Percentiles rank a stretch among this genome's conserved stretches.
Evolutionary conservation across 2,113 vertebrate genomes (phyloP).

Genomic region (Ochotona princeps): DNA sequence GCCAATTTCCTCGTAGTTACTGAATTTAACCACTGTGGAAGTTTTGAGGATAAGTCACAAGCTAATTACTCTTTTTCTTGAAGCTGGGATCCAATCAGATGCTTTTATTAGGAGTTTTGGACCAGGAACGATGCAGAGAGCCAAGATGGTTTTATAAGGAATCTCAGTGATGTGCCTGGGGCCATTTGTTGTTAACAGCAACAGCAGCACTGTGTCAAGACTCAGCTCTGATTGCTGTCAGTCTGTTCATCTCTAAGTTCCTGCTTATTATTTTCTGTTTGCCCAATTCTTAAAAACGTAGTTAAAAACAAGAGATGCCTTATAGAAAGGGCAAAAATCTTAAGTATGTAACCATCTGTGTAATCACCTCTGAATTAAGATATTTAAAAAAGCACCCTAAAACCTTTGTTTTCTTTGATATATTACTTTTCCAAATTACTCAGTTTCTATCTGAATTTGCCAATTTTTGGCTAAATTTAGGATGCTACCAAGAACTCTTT

Average conservation of each 20-base stretch:
- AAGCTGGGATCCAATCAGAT: background rate
- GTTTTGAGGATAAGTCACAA: background rate
- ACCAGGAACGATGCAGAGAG: background rate
- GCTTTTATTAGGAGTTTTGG: background rate
- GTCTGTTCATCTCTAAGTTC: background rate
- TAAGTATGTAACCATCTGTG: background rate
- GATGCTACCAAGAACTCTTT: background rate
- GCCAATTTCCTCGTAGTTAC: background rate
- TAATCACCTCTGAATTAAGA: background rate
- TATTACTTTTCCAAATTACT: background rate
- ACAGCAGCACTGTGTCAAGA: no score
- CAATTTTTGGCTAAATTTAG: slow-evolving; percentile 2
- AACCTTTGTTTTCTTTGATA: background rate
- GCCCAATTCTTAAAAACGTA: background rate
- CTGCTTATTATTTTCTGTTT: background rate
- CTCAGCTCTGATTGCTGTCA: background rate
- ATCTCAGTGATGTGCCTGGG: background rate
- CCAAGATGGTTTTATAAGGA: background rate
- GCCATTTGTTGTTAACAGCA: background rate
- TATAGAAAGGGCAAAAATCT: background rate
- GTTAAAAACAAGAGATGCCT: background rate
- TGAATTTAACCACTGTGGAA: background rate
- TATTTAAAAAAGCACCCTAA: background rate
- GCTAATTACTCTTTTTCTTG: background rate
- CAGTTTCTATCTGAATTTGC: background rate